A percentile compares a stretch with the other conserved stretches of the same genome.
Conservation (phyloP, 2,888 invertebrate genomes). For the Steinernema carpocapsae region DNA sequence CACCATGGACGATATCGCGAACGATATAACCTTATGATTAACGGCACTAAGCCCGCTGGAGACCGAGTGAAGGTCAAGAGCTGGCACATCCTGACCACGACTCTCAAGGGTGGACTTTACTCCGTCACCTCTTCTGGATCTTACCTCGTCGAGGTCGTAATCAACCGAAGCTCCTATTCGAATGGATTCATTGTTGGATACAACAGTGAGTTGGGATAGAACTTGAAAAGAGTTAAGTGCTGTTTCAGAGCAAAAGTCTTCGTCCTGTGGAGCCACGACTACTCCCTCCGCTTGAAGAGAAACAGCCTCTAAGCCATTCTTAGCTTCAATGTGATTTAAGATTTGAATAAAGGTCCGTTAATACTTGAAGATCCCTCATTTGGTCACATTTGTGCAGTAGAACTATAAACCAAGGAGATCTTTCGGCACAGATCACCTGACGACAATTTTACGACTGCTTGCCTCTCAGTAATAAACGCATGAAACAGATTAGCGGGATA, state of each 20-base stretch:
- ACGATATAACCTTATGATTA: not conserved
- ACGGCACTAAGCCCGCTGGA: not conserved
- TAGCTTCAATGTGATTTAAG: no score
- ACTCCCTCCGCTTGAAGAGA: no score
- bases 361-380: no score
- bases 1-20: not conserved
- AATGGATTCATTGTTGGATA: conserved; percentile 1
- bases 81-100: not conserved
- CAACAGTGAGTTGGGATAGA: not conserved
- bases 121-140: not conserved
- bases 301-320: no score
- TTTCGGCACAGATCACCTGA: no score
- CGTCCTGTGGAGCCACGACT: no score
- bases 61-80: not conserved
- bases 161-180: not conserved
- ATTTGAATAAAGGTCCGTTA: no score
- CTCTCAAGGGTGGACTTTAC: not conserved
- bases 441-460: no score
- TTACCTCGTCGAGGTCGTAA: not conserved
- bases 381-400: no score
- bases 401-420: no score
- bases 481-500: no score
- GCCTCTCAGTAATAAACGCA: no score
- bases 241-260: not conserved
- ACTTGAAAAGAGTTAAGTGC: not conserved